phyloP scores from a whole-genome alignment of 2,113 vertebrate genomes.

The Onychostruthus taczanowskii region DNA sequence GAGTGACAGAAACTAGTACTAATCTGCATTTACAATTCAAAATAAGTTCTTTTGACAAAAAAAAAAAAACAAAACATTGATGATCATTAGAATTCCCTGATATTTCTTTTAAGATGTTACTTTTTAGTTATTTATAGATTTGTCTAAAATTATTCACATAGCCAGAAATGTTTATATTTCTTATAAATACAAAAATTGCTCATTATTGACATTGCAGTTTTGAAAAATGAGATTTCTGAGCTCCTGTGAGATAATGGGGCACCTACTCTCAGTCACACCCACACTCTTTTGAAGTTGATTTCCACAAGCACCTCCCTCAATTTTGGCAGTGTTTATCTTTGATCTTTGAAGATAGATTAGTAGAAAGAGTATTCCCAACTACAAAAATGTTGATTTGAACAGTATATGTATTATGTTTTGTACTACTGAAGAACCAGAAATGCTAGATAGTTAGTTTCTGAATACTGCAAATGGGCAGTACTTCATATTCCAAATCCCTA shows the following conservation, averaged over 20 bases:
- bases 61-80: neutral
- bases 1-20: neutral
- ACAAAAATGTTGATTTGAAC: neutral
- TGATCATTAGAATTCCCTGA: neutral
- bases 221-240: neutral
- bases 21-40: neutral
- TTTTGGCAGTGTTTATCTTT: neutral
- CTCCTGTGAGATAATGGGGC: accelerated
- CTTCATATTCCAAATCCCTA: neutral
- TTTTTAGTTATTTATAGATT: neutral
- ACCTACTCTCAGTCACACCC: neutral
- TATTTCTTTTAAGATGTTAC: neutral
- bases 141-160: neutral
- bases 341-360: neutral
- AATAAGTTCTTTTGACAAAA: neutral
- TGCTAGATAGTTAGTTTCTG: neutral
- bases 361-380: neutral
- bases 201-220: neutral
- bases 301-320: neutral
- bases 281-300: neutral
- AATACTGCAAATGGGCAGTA: neutral
- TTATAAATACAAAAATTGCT: neutral
- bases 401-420: neutral
- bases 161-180: neutral
- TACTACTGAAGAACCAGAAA: neutral